Base-by-base conservation (phyloP, 2,888 invertebrate species). In the Melolontha melolontha region DNA sequence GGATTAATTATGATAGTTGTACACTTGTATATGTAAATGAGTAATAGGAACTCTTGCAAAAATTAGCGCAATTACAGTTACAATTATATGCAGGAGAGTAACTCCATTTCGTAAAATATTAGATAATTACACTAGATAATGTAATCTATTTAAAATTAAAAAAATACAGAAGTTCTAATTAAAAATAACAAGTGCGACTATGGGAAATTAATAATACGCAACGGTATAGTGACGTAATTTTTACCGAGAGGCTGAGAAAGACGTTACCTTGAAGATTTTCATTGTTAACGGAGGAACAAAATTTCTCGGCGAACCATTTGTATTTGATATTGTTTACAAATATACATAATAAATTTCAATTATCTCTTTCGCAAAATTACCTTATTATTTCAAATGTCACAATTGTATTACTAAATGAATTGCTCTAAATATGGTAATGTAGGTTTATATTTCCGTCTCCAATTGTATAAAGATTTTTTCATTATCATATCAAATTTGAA, bases 221-320 rank as follows among this genome's bases (percentile, higher is more conserved):
- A 65, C 65, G 65, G 65, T 65, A 29, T 16, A 54, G 10, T 65
- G 47, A 54, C 51, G 65, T 47, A 54, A 62, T 47, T 5, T 42
- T 41, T 50, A n/a, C 39, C 14, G 29, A 29, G 34, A 51, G 62
- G 51, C 39, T 67, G 66, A 41, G 66, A 67, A 62, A 57, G 42
- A 62, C 59, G 66, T 67, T 67, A 62, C 66, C 66, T 67, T 67
- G 66, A 67, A 40, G 42, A 62, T 59, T 59, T 62, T 59, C 41
- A 51, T 57, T 67, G 65, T 54, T 54, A 62, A 34, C 39, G 17
- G 59, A 34, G 47, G 17, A 47, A 34, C 34, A n/a, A 62, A 62
- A 62, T 62, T 62, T 62, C 59, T 47, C 34, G 47, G 29, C 11
- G 44, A 16, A 47, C 59, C 14, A 62, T 62, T n/a, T 62, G 59